These are phyloP conservation scores for Sebastolobus altivelis DNA, from an alignment of 2,797 vertebrate species.

Conservation along the genomic window DNA sequence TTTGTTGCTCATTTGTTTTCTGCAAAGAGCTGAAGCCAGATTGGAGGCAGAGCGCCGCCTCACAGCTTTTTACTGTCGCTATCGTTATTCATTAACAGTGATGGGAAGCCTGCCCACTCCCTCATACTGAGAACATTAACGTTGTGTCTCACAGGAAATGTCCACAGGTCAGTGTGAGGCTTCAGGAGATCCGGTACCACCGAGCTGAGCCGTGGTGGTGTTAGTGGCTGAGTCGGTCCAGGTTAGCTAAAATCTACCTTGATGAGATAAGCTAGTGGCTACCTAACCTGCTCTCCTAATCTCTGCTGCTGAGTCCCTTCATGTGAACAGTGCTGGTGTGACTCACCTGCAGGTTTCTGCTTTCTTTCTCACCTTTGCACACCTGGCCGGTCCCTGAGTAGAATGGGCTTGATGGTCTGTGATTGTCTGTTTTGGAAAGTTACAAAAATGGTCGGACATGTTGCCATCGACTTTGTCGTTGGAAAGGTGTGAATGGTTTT, in stretches of 20 bases:
- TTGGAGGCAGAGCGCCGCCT: background rate
- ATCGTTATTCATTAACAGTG: constrained; percentile 3
- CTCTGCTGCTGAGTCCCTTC: constrained; percentile 22
- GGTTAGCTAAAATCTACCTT: constrained; percentile 62
- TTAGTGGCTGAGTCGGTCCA: constrained; percentile 31
- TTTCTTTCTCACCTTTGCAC: background rate
- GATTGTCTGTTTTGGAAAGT: background rate
- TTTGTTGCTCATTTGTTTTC: too few relatives aligned
- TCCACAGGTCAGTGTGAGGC: constrained; percentile 14
- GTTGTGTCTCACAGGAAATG: constrained; percentile 5
- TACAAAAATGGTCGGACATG: background rate
- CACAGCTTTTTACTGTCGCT: background rate
- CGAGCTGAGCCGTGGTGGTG: constrained; percentile 4
- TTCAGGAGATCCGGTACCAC: background rate
- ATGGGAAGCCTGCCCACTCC: background rate
- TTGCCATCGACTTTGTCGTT: too few relatives aligned
- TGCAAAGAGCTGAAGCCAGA: background rate
- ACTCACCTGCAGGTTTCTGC: too few relatives aligned
- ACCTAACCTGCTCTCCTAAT: constrained; percentile 53
- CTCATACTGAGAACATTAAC: background rate
- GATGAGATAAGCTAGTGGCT: constrained; percentile 61
- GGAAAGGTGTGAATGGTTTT: too few relatives aligned
- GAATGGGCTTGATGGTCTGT: background rate
- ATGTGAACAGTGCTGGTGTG: background rate
- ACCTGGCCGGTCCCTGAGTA: background rate